These are phyloP conservation scores for Melipona beecheii DNA, from an alignment of 2,888 invertebrate genomes.

Conservation along the genomic window DNA sequence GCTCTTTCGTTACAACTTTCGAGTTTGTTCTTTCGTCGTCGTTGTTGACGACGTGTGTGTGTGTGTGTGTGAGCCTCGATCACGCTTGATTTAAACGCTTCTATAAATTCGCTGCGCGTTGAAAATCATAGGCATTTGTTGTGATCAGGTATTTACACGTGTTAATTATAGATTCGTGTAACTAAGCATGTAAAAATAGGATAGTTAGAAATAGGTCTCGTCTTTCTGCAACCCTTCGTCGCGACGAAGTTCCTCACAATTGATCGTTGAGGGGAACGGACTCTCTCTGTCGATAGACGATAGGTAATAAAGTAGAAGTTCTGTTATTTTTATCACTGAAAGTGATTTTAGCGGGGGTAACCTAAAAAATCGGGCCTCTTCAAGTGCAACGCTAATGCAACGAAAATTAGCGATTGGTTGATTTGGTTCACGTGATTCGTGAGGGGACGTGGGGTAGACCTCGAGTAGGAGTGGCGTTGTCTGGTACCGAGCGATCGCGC, in stretches of 20 bases:
- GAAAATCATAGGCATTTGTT: conserved; percentile 2
- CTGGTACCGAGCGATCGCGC: no score
- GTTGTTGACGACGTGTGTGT: no score
- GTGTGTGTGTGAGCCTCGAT: background rate
- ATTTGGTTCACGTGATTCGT: no score
- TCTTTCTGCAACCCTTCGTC: background rate
- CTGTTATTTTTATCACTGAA: no score
- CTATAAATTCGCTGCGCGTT: background rate
- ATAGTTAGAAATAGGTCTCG: conserved; percentile 26
- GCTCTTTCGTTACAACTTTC: conserved; percentile 50
- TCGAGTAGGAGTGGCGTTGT: no score
- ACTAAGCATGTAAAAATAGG: background rate
- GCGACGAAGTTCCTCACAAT: background rate
- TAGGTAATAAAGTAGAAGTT: background rate
- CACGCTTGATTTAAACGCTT: background rate
- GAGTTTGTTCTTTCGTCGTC: conserved; percentile 1
- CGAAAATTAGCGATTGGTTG: no score
- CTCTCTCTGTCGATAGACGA: background rate
- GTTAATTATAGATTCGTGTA: background rate
- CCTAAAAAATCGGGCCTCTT: no score
- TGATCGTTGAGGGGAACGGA: background rate
- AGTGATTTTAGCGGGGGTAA: no score
- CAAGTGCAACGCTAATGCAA: no score
- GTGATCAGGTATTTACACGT: background rate
- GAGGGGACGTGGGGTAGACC: no score